Percentiles rank a stretch among this genome's conserved stretches.
Evolutionary conservation across 2,888 invertebrate species (phyloP).

Genomic region (Scaptomyza reducta): DNA sequence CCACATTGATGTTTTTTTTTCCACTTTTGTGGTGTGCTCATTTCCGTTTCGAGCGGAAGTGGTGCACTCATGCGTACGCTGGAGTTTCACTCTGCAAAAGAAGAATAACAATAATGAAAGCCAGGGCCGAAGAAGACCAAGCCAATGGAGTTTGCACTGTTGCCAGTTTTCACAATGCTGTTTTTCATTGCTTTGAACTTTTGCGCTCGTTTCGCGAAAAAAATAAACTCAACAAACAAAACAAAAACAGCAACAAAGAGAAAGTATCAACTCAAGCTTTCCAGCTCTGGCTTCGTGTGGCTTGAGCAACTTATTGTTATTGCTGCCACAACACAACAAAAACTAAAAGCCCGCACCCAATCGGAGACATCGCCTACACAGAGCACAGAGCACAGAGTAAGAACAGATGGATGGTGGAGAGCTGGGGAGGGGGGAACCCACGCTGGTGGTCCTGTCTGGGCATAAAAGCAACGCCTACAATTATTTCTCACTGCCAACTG

Average conservation of each 20-base stretch:
- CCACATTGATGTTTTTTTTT: conserved; percentile 23
- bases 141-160: conserved; percentile 42
- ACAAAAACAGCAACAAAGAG: conserved; percentile 65
- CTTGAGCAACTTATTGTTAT: conserved; percentile 53
- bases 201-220: conserved; percentile 65
- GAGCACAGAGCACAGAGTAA: conserved; percentile 10
- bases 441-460: conserved; percentile 53
- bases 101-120: conserved; percentile 13
- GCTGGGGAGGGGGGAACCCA: background rate
- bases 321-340: conserved; percentile 27
- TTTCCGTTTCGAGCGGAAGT: conserved; percentile 78
- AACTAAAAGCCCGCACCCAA: conserved; percentile 41
- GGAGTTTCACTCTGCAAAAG: conserved; percentile 59
- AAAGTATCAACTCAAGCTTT: conserved; percentile 68
- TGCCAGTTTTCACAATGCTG: conserved; percentile 62
- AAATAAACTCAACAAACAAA: conserved; percentile 5
- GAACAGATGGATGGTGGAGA: background rate
- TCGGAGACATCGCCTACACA: conserved; percentile 40
- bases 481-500: conserved; percentile 20
- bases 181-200: conserved; percentile 77
- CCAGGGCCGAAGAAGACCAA: conserved; percentile 36
- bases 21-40: conserved; percentile 11
- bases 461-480: conserved; percentile 44
- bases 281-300: conserved; percentile 21
- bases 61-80: conserved; percentile 74